Evolutionary conservation across 1,140 invertebrate genomes (phyloP).

Genomic region (Papilio dardanus): DNA sequence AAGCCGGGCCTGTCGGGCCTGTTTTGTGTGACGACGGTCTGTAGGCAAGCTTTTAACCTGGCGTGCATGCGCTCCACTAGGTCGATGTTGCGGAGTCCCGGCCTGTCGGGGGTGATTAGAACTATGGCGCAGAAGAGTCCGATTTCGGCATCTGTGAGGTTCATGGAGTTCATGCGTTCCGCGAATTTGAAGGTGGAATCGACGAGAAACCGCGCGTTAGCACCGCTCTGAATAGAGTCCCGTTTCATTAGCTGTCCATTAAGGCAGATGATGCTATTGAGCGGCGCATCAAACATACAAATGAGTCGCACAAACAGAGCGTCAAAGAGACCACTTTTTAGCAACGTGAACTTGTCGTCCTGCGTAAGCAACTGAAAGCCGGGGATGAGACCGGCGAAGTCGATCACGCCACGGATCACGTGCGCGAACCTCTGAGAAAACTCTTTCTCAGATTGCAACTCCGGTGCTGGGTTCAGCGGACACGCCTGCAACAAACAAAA

Average conservation of each 20-base stretch:
- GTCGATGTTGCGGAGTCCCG: constrained; percentile 95
- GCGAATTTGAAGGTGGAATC: constrained; percentile 99
- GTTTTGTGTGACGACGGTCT: constrained; percentile 93
- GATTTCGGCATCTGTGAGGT: constrained; percentile 95
- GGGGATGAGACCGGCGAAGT: constrained; percentile 98
- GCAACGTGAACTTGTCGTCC: constrained; percentile 97
- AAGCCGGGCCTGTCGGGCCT: constrained; percentile 91
- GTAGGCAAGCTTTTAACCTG: constrained; percentile 92
- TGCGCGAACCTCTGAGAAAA: constrained; percentile 97
- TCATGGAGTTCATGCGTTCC: constrained; percentile 94
- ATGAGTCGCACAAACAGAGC: constrained; percentile 95
- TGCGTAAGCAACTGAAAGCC: constrained; percentile 97
- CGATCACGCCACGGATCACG: constrained; percentile 97
- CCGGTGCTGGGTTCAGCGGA: constrained; percentile 96
- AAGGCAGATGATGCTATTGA: constrained; percentile 95
- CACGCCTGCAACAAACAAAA: constrained; percentile 92
- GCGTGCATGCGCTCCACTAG: constrained; percentile 96
- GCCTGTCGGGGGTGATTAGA: constrained; percentile 96
- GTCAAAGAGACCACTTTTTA: constrained; percentile 98
- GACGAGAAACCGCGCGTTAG: constrained; percentile 96
- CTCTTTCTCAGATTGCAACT: constrained; percentile 94
- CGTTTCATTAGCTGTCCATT: constrained; percentile 95
- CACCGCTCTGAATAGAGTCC: constrained; percentile 94
- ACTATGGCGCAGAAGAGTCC: constrained; percentile 97
- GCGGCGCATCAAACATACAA: constrained; percentile 96